Percentiles rank a stretch among this genome's conserved stretches.
Evolutionary conservation across 2,113 vertebrate genomes (phyloP).

Genomic region (Chaenogobius annularis): DNA sequence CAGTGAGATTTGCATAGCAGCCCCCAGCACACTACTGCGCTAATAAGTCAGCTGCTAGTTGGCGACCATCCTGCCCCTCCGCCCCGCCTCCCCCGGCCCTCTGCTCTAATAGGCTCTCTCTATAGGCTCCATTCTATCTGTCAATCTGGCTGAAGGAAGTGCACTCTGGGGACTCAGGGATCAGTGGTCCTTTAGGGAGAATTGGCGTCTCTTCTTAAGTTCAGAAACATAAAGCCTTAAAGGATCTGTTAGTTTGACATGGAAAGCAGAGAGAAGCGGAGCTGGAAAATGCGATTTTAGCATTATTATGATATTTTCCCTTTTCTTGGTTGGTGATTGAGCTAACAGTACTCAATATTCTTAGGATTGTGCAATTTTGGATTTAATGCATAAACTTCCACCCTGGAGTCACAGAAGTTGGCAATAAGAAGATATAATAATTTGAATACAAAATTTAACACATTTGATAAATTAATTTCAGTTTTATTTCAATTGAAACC

Average conservation of each 20-base stretch:
- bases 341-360: not conserved
- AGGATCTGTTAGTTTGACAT: constrained; percentile 18
- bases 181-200: constrained; percentile 80
- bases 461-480: too few relatives aligned
- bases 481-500: too few relatives aligned
- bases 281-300: not conserved
- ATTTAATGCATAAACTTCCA: too few relatives aligned
- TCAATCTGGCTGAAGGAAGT: constrained; percentile 84
- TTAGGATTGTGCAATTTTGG: too few relatives aligned
- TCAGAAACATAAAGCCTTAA: constrained; percentile 30
- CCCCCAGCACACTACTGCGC: constrained; percentile 81
- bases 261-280: not conserved
- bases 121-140: constrained; percentile 89
- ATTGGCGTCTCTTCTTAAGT: constrained; percentile 53
- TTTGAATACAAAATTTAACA: too few relatives aligned
- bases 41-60: constrained; percentile 93
- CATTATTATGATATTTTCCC: too few relatives aligned
- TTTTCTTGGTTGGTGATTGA: not conserved
- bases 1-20: constrained; percentile 90
- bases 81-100: constrained; percentile 80
- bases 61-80: constrained; percentile 83
- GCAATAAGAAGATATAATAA: too few relatives aligned
- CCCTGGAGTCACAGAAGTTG: too few relatives aligned
- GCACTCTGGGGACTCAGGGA: constrained; percentile 61
- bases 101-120: constrained; percentile 89